phyloP scores from a whole-genome alignment of 1,140 invertebrate species.

The Eueides isabella region DNA sequence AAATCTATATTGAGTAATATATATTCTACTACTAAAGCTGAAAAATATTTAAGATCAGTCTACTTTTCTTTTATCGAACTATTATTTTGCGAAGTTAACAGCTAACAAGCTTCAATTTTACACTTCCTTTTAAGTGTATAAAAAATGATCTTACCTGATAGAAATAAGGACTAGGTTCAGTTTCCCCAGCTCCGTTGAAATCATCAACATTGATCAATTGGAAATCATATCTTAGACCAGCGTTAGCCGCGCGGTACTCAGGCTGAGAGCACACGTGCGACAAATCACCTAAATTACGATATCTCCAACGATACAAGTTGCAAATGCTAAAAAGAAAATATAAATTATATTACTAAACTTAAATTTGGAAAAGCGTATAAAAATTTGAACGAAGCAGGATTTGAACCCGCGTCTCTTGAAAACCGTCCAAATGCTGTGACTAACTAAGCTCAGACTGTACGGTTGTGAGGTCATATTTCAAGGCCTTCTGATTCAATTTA shows the following conservation, averaged over 20 bases:
- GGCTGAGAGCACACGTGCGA: constrained; percentile 91
- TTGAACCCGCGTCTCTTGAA: too few relatives aligned
- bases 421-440: too few relatives aligned
- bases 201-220: constrained; percentile 98
- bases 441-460: too few relatives aligned
- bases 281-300: constrained; percentile 97
- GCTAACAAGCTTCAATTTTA: too few relatives aligned
- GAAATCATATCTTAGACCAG: constrained; percentile 96
- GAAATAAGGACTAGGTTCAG: constrained; percentile 98
- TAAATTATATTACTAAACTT: background rate
- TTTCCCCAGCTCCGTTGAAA: constrained; percentile 98
- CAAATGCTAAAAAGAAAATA: constrained; percentile 87
- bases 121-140: background rate
- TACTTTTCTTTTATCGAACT: too few relatives aligned
- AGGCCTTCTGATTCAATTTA: background rate
- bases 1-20: background rate
- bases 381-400: too few relatives aligned
- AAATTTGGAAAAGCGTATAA: too few relatives aligned
- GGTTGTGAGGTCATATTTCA: too few relatives aligned
- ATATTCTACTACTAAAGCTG: background rate
- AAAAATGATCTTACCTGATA: constrained; percentile 88
- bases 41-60: background rate
- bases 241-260: constrained; percentile 95
- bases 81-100: too few relatives aligned
- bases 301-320: constrained; percentile 98